Conservation (phyloP, 2,113 vertebrate species). For the Desmodus rotundus region DNA sequence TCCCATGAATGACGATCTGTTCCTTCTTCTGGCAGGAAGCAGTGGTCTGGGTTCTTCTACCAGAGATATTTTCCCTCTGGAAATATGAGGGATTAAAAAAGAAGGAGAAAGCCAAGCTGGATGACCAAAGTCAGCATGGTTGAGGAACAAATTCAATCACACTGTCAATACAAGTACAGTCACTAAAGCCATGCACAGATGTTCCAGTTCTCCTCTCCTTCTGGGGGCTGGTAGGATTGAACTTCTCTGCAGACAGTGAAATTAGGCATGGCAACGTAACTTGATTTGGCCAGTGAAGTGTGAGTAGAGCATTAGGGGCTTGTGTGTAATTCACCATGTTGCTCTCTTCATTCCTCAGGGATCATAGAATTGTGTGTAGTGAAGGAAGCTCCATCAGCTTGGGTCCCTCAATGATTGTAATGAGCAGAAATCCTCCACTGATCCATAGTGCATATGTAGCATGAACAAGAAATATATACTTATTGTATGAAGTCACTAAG, state of each 20-base stretch:
- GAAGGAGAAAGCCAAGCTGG: background rate
- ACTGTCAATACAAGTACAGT: background rate
- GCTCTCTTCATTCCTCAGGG: background rate
- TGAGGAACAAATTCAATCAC: background rate
- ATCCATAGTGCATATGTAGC: background rate
- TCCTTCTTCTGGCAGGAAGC: slow-evolving; percentile 62
- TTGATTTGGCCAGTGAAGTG: background rate
- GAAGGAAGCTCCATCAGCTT: background rate
- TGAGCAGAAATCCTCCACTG: background rate
- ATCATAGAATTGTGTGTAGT: background rate
- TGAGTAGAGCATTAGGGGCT: background rate
- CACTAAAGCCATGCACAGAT: background rate
- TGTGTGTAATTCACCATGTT: background rate
- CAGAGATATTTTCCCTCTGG: background rate
- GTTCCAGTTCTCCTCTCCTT: background rate
- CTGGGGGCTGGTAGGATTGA: background rate
- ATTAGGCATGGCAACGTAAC: background rate
- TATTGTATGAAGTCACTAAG: background rate
- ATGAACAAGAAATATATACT: background rate
- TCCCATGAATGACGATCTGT: background rate
- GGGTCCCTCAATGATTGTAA: background rate
- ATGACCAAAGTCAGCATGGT: background rate
- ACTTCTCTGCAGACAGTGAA: background rate
- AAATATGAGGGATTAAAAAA: background rate
- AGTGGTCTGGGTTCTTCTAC: background rate